Base-by-base conservation (phyloP, 2,113 vertebrate genomes). In the Corythaixoides concolor region DNA sequence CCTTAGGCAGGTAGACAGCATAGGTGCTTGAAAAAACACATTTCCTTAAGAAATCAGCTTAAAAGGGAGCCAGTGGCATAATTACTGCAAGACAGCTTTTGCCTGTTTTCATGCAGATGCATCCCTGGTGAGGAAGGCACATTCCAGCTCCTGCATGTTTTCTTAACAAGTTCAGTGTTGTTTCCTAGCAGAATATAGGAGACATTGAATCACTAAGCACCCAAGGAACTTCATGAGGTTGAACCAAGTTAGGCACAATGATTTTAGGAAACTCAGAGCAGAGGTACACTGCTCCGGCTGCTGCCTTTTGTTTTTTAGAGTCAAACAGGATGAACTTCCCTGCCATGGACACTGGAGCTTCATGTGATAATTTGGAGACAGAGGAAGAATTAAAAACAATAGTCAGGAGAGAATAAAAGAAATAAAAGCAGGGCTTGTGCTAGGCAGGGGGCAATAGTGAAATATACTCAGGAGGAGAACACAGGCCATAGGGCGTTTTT, bases 11-110 rank as follows among this genome's bases (percentile, higher is more conserved):
- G 12, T 27, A 90, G 59, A 67, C 10, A 89, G 15, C 8, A 72
- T 17, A 75, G 26, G 12, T 60, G 11, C 21, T 89, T 27, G 33
- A 49, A 85, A 76, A 91, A 83, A 9, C 10, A 63, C 13, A 59
- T 64, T 90, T 90, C 23, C n/a, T 70, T 47, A 53, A 67, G 43
- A 76, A 81, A 81, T 67, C 15, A 68, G 9, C 5, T 63, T 87
- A 33, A 80, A 84, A 93, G n/a, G 3, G 86, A 64, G 30, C 9
- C 28, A 52, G 41, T 60, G 37, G 11, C 55, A 22, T 83, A 86
- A 76, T 30, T 94, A n/a, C 27, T 91, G 62, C 37, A 78, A 91
- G 77, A 58, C 73, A 22, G 22, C 64, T 86, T 89, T 49, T 85
- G 18, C 1, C 1, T 3, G 0, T 85, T 94, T 76, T 85, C n/a